These are phyloP conservation scores for Dryobota labecula DNA, from an alignment of 2,888 invertebrate species.

Conservation along the genomic window DNA sequence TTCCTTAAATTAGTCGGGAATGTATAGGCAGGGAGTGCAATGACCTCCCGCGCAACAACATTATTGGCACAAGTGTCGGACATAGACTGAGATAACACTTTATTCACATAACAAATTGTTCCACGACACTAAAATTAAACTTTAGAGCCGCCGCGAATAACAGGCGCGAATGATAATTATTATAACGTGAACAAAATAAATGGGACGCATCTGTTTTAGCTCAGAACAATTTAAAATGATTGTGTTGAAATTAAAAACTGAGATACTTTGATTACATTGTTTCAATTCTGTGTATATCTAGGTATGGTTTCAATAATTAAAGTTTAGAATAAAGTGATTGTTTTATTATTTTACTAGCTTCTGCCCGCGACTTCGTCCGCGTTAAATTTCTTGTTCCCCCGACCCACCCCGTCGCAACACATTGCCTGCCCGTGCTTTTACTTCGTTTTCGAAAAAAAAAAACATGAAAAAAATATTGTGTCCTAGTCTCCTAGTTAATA, in stretches of 20 bases:
- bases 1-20: constrained; percentile 1
- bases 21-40: constrained; percentile 45
- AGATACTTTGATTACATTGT: constrained; percentile 20
- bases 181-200: constrained; percentile 39
- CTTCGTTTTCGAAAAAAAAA: no score
- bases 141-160: constrained; percentile 23
- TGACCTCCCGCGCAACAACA: constrained; percentile 46
- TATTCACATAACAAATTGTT: constrained; percentile 42
- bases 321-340: no score
- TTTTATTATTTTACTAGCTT: no score
- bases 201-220: constrained; percentile 49
- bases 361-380: no score
- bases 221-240: constrained; percentile 19
- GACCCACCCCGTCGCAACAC: no score
- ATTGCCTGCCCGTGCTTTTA: no score
- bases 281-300: neutral
- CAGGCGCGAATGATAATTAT: constrained; percentile 31
- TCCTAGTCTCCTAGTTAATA: no score
- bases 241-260: constrained; percentile 6
- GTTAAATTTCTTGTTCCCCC: no score
- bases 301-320: neutral
- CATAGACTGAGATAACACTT: constrained; percentile 35
- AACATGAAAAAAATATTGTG: no score
- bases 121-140: constrained; percentile 51
- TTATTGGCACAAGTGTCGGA: constrained; percentile 65